Base-by-base conservation (phyloP, 2,113 vertebrate genomes). In the Brachirus orientalis region DNA sequence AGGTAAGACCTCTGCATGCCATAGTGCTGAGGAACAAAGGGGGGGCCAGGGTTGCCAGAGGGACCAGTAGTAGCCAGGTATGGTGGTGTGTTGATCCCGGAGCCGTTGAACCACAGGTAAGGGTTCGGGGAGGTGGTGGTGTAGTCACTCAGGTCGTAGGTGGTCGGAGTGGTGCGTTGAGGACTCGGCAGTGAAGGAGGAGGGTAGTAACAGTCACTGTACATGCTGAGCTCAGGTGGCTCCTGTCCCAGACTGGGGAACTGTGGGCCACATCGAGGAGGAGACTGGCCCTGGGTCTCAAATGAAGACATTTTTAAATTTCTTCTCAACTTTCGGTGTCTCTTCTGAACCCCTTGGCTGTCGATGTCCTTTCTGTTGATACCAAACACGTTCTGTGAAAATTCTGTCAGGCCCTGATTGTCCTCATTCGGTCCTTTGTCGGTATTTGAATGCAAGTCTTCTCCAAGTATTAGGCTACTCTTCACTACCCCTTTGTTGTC, bases 241-340 rank as follows among this genome's bases (percentile, higher is more conserved):
- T 99, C 98, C 88, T 99, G 98, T 65, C 95, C 97, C 2, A 98
- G 92, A 65, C 84, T 97, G 51, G 98, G 98, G 80, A 98, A 98
- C n/a, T 98, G 98, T 0, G 97, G 98, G 73, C 96, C 96, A 92
- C 96, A 97, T 63, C 95, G 95, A 1, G 95, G 94, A 16, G 98
- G 95, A 61, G 97, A 98, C 77, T 96, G 95, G 5, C 86, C 75
- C 3, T 94, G 95, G 14, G 94, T 87, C 72, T 98, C 96, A 59
- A 96, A 99, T 44, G 96, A 94, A 89, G 96, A 96, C 98, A 99
- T 99, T 79, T 66, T 92, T 58, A 75, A 56, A 72, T 79, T 59
- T 82, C 71, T 80, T 69, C 74, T 87, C 75, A 79, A 80, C 73
- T 80, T 56, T 79, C 28, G 40, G 14, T 41, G 5, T 41, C 50